These are phyloP conservation scores for Conger conger DNA, from an alignment of 2,113 vertebrate genomes.

Conservation along the genomic window DNA sequence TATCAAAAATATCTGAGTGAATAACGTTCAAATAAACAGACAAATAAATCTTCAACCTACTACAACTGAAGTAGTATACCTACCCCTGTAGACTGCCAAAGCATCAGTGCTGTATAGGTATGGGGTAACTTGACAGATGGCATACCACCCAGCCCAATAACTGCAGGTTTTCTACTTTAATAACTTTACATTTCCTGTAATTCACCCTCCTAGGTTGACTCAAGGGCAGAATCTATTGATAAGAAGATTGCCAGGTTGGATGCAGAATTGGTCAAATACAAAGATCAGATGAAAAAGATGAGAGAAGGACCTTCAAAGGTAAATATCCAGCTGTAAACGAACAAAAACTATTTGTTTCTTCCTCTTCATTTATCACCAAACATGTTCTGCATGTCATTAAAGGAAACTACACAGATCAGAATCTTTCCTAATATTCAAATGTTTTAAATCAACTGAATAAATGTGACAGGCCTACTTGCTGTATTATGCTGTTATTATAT, in stretches of 20 bases:
- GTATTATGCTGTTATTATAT: neutral
- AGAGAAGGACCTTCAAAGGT: conserved; percentile 97
- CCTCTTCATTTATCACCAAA: too few species aligned
- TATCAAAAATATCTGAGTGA: neutral
- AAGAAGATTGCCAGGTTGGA: conserved; percentile 94
- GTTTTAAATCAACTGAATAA: neutral
- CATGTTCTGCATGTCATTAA: neutral
- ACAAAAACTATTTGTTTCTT: neutral
- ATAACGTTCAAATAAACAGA: too few species aligned
- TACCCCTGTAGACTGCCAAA: too few species aligned
- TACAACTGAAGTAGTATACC: too few species aligned
- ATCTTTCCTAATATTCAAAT: neutral
- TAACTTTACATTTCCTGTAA: conserved; percentile 8
- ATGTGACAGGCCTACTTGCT: neutral
- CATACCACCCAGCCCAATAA: too few species aligned
- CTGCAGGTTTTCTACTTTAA: neutral
- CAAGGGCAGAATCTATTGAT: conserved; percentile 89
- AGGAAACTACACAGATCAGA: neutral
- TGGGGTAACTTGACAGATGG: neutral
- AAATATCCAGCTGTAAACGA: conserved; percentile 20
- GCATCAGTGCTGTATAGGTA: neutral
- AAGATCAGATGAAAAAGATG: conserved; percentile 99
- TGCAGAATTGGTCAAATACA: conserved; percentile 91
- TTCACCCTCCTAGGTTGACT: conserved; percentile 78
- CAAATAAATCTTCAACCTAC: neutral